Conservation (phyloP, 1,140 invertebrate species). For the Catajapyx aquilonaris region DNA sequence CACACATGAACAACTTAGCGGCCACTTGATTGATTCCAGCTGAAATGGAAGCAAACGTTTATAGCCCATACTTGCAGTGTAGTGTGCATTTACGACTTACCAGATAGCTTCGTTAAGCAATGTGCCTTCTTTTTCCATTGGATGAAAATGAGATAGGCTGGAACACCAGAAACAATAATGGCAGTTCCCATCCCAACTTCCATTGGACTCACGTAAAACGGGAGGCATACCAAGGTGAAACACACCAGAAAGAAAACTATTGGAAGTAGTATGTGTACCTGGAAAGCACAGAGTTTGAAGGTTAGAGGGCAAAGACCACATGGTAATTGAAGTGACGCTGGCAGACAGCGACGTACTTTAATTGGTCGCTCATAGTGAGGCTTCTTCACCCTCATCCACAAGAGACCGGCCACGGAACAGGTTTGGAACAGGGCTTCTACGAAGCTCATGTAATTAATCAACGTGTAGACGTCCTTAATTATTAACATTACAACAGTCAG, state of each 20-base stretch:
- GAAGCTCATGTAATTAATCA: constrained; percentile 88
- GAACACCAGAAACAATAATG: constrained; percentile 72
- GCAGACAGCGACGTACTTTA: too few species aligned
- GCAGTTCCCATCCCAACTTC: constrained; percentile 64
- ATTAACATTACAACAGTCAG: constrained; percentile 31
- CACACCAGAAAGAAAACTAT: constrained; percentile 67
- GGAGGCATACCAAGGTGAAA: constrained; percentile 57
- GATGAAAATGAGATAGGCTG: constrained; percentile 74
- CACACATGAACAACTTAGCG: constrained; percentile 50
- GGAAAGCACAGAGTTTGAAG: constrained; percentile 15
- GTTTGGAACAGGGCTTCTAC: constrained; percentile 83
- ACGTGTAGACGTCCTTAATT: constrained; percentile 49
- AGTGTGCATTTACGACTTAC: constrained; percentile 13
- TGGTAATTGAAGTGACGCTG: constrained; percentile 12
- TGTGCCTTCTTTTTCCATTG: constrained; percentile 60
- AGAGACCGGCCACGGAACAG: constrained; percentile 64
- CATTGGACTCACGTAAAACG: constrained; percentile 47
- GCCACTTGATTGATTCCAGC: constrained; percentile 40
- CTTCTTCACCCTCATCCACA: constrained; percentile 62
- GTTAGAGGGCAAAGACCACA: constrained; percentile 18
- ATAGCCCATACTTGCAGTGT: too few species aligned
- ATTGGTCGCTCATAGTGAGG: constrained; percentile 68
- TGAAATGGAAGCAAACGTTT: constrained; percentile 21
- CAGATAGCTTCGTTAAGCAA: constrained; percentile 16
- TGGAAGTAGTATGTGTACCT: constrained; percentile 50